A percentile compares a stretch with the other conserved stretches of the same genome.
phyloP scores from a whole-genome alignment of 2,797 vertebrate genomes.

The Paguma larvata region DNA sequence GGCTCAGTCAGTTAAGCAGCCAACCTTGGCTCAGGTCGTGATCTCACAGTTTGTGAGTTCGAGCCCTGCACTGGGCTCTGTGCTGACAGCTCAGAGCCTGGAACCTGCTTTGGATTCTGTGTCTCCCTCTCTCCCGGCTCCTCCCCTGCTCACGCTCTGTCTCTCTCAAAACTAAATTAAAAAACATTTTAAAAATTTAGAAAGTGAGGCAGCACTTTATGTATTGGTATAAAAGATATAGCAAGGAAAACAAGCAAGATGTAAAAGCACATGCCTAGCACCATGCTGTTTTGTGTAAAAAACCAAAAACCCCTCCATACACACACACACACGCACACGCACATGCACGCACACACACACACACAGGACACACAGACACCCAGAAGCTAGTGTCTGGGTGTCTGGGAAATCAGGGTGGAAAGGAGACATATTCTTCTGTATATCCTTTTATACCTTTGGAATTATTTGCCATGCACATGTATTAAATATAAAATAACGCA shows the following conservation, averaged over 20 bases:
- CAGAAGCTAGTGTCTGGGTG: not conserved
- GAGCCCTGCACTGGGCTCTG: too few relatives aligned
- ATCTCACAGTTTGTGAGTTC: too few relatives aligned
- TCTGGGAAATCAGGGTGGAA: not conserved
- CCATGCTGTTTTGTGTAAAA: not conserved
- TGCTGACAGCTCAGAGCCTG: too few relatives aligned
- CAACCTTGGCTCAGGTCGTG: too few relatives aligned
- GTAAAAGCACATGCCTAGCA: not conserved
- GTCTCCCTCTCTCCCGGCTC: too few relatives aligned
- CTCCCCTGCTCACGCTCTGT: too few relatives aligned
- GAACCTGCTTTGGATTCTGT: too few relatives aligned
- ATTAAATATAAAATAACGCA: constrained; percentile 14
- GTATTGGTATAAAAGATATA: not conserved
- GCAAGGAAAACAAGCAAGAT: not conserved
- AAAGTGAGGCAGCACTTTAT: not conserved
- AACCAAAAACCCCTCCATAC: not conserved
- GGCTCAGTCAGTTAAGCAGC: too few relatives aligned
- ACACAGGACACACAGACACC: not conserved
- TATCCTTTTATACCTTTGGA: not conserved
- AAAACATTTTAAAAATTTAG: too few relatives aligned
- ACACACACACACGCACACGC: not conserved
- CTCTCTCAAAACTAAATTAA: too few relatives aligned
- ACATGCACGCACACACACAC: not conserved
- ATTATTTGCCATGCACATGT: not conserved
- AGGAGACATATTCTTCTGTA: not conserved